phyloP scores from a whole-genome alignment of 2,113 vertebrate genomes.

The Dicerorhinus sumatrensis region DNA sequence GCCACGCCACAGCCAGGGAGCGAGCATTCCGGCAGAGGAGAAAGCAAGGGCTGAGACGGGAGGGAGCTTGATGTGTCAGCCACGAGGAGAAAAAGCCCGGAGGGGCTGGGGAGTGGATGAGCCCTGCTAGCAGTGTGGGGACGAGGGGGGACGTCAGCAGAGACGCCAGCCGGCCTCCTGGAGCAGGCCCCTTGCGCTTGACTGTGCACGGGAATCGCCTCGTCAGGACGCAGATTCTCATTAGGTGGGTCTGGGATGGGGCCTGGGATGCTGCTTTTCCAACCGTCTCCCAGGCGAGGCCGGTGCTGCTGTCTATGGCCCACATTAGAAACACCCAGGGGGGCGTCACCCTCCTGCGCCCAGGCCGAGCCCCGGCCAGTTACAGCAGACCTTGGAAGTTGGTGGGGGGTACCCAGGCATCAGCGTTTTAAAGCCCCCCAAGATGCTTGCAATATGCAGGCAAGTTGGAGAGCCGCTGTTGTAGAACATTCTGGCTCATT shows the following conservation, averaged over 20 bases:
- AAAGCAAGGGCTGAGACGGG: not conserved
- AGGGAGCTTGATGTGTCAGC: accelerated
- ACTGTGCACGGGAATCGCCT: accelerated
- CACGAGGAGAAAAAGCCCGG: accelerated
- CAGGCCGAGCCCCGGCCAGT: accelerated
- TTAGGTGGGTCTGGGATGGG: accelerated
- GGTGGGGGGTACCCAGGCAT: accelerated
- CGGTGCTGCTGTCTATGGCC: accelerated
- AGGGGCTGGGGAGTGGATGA: accelerated
- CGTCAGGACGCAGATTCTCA: not conserved
- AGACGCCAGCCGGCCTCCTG: not conserved
- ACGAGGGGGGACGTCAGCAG: accelerated
- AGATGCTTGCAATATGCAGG: accelerated
- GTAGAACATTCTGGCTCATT: not conserved
- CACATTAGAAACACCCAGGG: accelerated
- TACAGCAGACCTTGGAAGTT: not conserved
- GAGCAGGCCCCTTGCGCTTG: not conserved
- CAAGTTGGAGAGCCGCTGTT: not conserved
- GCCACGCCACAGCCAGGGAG: accelerated
- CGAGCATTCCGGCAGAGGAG: not conserved
- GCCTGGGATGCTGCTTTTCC: not conserved
- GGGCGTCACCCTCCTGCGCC: accelerated
- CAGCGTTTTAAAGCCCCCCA: accelerated
- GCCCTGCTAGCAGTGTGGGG: too few species aligned
- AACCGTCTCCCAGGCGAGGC: accelerated